Conservation (phyloP, 2,797 vertebrate genomes). For the Muscicapa striata region DNA sequence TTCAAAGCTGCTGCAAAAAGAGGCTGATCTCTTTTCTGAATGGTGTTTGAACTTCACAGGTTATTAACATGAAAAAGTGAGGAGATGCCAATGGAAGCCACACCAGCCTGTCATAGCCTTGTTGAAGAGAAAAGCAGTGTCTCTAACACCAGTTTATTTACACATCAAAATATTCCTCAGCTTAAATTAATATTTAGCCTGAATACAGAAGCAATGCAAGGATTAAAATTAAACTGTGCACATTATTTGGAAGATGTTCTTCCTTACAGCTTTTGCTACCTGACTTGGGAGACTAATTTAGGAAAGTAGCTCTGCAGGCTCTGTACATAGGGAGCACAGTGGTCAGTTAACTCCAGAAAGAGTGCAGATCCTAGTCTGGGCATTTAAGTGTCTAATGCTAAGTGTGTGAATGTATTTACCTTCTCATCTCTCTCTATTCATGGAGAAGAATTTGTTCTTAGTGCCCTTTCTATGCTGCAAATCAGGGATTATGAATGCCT, state of each 20-base stretch:
- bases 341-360: neutral
- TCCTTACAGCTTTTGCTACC: neutral
- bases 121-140: neutral
- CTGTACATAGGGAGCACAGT: neutral
- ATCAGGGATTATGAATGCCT: neutral
- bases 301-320: neutral
- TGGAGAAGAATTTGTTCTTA: neutral
- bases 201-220: neutral
- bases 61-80: neutral
- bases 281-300: neutral
- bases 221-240: neutral
- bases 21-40: neutral
- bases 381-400: neutral
- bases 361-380: neutral
- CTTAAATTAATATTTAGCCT: slow-evolving; percentile 3
- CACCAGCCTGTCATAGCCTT: neutral
- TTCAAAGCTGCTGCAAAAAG: slow-evolving; percentile 42
- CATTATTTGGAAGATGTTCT: neutral
- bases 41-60: neutral
- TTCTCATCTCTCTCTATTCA: neutral
- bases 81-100: neutral
- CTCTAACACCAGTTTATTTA: neutral
- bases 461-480: neutral
- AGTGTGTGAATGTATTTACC: neutral
- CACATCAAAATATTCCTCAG: neutral